Base-by-base conservation (phyloP, 2,888 invertebrate species). In the Campoplex capitator region DNA sequence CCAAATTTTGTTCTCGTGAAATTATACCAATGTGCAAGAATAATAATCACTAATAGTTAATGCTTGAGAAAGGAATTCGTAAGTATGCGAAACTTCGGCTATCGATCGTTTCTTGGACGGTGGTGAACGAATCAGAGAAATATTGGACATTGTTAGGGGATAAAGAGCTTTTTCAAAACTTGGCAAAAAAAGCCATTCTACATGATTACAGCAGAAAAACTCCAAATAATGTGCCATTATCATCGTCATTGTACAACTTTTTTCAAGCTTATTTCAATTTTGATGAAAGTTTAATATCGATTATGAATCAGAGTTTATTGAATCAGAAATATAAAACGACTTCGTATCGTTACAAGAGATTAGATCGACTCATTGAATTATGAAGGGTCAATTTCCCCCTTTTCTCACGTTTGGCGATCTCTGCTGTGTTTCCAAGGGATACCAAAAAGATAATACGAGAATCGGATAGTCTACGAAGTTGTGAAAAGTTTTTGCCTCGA, bases 191-290 rank as follows among this genome's bases (percentile, higher is more conserved):
- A 91, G 90, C 89, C 88, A 87, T 86, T 87, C 68, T 80, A 73
- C 80, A n/a, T n/a, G 75, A 70, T 51, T 74, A 84, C 84, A 87
- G 81, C 80, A 76, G 79, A 88, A 80, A 89, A 90, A 89, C 88
- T 89, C 88, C 80, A 91, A 23, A 23, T 23, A 23, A 23, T 23
- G 23, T 23, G 23, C 91, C 93, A 93, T 93, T 93, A 93, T 91
- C 91, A 90, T 91, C 89, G 91, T 93, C 93, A 93, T 93, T 93
- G 92, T 91, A 90, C 89, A 93, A 93, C 92, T 93, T 93, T 92
- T 91, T 91, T 90, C 91, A 90, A 93, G 93, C 92, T 93, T 93
- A 91, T 93, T 92, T 93, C 88, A 88, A 89, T 89, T 88, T 82
- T 51, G 73, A 84, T 83, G 70, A 74, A 23, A 9, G 38, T 8